Percentiles rank a stretch among this genome's conserved stretches.
phyloP scores from a whole-genome alignment of 2,888 invertebrate species.

The Nomada goodeniana region DNA sequence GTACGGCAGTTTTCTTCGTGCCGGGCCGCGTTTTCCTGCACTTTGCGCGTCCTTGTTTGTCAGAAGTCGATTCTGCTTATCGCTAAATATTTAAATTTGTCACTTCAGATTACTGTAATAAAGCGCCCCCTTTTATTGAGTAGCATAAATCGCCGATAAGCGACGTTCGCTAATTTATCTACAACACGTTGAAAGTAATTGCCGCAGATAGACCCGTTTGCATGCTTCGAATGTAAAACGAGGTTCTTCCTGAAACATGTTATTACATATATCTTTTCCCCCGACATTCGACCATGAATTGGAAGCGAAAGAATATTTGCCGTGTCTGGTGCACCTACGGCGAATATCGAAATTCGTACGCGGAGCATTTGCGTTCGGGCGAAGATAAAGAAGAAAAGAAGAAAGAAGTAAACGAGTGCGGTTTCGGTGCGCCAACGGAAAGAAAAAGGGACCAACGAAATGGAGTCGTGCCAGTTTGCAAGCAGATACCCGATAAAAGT shows the following conservation, averaged over 20 bases:
- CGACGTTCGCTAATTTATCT: too few relatives aligned
- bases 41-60: neutral
- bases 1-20: slow-evolving; percentile 17
- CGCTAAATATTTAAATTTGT: neutral
- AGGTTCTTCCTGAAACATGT: too few relatives aligned
- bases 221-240: too few relatives aligned
- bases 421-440: neutral
- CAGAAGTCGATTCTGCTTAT: neutral
- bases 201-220: neutral
- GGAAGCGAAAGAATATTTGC: neutral
- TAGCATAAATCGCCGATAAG: neutral
- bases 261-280: too few relatives aligned
- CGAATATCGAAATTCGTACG: neutral
- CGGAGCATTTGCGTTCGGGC: slow-evolving; percentile 23
- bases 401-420: neutral
- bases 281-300: neutral
- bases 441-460: neutral
- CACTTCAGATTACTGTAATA: neutral
- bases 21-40: neutral
- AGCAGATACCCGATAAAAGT: slow-evolving; percentile 30
- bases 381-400: slow-evolving; percentile 19
- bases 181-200: neutral
- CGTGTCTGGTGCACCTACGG: neutral
- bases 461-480: slow-evolving; percentile 19
- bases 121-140: neutral